Base-by-base conservation (phyloP, 2,888 invertebrate species). In the Tuberolachnus salignus region DNA sequence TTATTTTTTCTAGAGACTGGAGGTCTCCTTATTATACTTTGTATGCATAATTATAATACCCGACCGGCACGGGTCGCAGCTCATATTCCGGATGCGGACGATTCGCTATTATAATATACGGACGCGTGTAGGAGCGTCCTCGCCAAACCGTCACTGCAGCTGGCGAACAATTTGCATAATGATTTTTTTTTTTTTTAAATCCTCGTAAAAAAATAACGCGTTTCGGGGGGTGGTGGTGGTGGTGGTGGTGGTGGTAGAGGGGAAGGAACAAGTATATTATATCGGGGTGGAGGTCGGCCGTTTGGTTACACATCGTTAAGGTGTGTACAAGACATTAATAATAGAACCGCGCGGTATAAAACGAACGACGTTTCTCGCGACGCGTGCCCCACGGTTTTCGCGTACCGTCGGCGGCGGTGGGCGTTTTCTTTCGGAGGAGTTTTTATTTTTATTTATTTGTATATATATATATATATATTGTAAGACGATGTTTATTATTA, bases 301-400 rank as follows among this genome's bases (percentile, higher is more conserved):
- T 21, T 57, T 23, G 55, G 21, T 23, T 49, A 44, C 42, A 63
- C 42, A n/a, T 16, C n/a, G 42, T 63, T 42, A 44, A 66, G 63
- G 44, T 44, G 26, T 63, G 14, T 11, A 42, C 19, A 23, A n/a
- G n/a, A n/a, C n/a, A n/a, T n/a, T 64, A 64, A 21, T 49, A 67
- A 26, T 59, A 59, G 1, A 59, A 34, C 6, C 14, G 16, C 6
- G 9, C n/a, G 16, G 16, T 51, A 51, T 16, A 16, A 10, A 3
- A 51, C 51, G 13, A 14, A 14, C 61, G 34, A n/a, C 61, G 61
- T 63, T 21, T 51, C 3, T 46, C 26, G 19, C 2, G 75, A 57
- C 75, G 66, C 75, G 75, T 66, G 75, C 75, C 75, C 66, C 53
- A 74, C 74, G 53, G 55, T 51, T 34, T 34, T n/a, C n/a, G 34